A percentile compares a stretch with the other conserved stretches of the same genome.
These are phyloP conservation scores for Apodemia hepburni DNA, from an alignment of 2,888 invertebrate species.

Conservation along the genomic window DNA sequence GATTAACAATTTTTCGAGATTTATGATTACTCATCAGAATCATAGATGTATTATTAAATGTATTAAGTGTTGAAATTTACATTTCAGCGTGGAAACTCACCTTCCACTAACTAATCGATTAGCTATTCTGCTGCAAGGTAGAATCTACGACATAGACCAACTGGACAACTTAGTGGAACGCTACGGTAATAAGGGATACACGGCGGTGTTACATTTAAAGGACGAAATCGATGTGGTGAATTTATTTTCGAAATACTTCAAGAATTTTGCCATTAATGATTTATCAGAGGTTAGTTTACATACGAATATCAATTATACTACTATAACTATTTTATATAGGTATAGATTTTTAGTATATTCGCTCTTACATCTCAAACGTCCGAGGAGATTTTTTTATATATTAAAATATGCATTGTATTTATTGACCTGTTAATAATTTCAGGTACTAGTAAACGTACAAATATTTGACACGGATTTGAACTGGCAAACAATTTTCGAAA, in stretches of 20 bases:
- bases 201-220: conserved; percentile 62
- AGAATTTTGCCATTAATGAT: conserved; percentile 51
- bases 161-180: conserved; percentile 51
- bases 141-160: conserved; percentile 54
- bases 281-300: conserved; percentile 43
- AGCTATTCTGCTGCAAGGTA: conserved; percentile 54
- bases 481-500: conserved; percentile 49
- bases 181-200: conserved; percentile 54
- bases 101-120: conserved; percentile 56
- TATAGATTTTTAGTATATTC: too few species aligned
- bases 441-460: conserved; percentile 66
- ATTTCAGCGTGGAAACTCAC: conserved; percentile 54
- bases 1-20: too few species aligned
- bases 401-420: too few species aligned
- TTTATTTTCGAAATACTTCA: conserved; percentile 51
- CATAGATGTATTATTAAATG: too few species aligned
- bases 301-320: too few species aligned
- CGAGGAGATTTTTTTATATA: too few species aligned
- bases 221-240: conserved; percentile 46
- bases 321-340: too few species aligned
- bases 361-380: too few species aligned
- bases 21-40: too few species aligned
- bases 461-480: conserved; percentile 46
- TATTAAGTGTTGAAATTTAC: too few species aligned
- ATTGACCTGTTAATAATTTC: conserved; percentile 19